These are phyloP conservation scores for Lagopus muta DNA, from an alignment of 2,113 vertebrate species.

Conservation along the genomic window DNA sequence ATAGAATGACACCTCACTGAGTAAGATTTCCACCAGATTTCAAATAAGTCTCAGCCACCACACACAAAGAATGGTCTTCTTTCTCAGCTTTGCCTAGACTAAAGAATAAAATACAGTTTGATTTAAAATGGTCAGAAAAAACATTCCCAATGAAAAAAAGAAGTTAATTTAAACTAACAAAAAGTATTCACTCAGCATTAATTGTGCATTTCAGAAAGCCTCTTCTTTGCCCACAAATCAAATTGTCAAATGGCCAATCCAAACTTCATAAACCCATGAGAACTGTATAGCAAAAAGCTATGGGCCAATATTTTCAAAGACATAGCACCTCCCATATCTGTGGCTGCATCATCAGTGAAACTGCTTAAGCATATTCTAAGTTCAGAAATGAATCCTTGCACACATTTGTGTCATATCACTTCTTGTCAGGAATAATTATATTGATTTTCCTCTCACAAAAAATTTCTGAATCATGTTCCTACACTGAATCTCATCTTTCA, in stretches of 20 bases:
- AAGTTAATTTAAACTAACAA: background rate
- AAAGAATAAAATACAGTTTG: background rate
- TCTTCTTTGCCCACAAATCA: background rate
- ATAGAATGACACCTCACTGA: background rate
- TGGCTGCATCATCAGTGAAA: background rate
- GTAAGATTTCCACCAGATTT: background rate
- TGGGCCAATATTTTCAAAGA: background rate
- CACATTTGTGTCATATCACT: background rate
- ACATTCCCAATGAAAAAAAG: slow-evolving; percentile 25
- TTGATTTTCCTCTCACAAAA: background rate
- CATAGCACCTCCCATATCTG: background rate
- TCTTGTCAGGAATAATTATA: background rate
- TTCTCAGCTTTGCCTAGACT: background rate
- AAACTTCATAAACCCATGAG: background rate
- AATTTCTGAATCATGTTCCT: background rate
- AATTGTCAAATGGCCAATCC: background rate
- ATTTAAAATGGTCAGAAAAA: background rate
- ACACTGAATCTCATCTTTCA: background rate
- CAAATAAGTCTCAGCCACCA: background rate
- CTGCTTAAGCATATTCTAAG: background rate
- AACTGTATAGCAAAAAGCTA: background rate
- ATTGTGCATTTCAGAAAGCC: background rate
- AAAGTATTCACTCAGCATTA: background rate
- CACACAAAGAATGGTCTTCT: background rate
- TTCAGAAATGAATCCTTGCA: background rate